These are phyloP conservation scores for Acholoe squamosa DNA, from an alignment of 2,888 invertebrate species.

Conservation along the genomic window DNA sequence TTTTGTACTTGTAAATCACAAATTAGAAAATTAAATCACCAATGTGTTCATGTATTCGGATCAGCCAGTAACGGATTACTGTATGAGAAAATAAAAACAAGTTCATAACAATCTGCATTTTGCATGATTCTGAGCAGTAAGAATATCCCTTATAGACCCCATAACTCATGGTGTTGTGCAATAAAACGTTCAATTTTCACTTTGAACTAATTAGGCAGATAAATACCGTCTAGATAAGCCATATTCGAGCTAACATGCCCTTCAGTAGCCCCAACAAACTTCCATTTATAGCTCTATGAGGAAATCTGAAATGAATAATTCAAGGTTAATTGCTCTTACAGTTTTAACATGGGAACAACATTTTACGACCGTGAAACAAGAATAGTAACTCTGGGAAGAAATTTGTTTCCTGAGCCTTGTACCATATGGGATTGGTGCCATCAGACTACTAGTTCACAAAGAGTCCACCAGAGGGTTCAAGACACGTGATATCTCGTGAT, in stretches of 20 bases:
- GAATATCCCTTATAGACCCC: too few relatives aligned
- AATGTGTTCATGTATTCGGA: too few relatives aligned
- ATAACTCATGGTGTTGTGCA: too few relatives aligned
- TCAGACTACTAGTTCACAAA: neutral
- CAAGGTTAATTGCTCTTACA: neutral
- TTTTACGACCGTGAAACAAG: constrained; percentile 12
- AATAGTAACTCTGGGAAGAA: neutral
- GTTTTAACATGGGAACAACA: neutral
- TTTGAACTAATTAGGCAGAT: neutral
- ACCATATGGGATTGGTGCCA: neutral
- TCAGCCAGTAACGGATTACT: too few relatives aligned
- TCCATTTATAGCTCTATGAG: neutral
- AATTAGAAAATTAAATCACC: too few relatives aligned
- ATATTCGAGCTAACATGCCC: neutral
- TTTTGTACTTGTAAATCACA: too few relatives aligned
- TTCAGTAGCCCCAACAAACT: too few relatives aligned
- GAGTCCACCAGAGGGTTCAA: neutral
- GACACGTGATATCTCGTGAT: neutral
- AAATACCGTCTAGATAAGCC: neutral
- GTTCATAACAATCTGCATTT: too few relatives aligned
- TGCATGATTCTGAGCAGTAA: too few relatives aligned
- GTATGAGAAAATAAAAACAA: too few relatives aligned
- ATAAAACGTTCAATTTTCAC: too few relatives aligned
- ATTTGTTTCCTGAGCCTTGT: neutral
- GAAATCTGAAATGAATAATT: neutral